Evolutionary conservation across 2,888 invertebrate genomes (phyloP), one percentile per base, ranked within the genome.

Genomic region (Rhagium mordax): DNA sequence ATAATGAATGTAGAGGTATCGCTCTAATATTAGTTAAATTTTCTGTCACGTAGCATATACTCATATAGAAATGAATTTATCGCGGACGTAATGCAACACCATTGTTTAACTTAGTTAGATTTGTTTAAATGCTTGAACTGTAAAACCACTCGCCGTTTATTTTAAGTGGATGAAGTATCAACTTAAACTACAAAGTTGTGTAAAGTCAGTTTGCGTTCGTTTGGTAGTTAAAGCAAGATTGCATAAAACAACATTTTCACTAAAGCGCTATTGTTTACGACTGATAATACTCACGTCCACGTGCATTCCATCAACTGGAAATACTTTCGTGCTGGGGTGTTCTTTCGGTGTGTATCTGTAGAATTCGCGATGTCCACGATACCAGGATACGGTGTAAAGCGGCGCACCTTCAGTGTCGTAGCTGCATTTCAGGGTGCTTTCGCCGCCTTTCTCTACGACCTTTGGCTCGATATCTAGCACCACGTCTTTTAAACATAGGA

Each of bases 331-430:
- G 66, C 91, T 90, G 4, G 94, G 94, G 24, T 88, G 89, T 82
- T 95, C 95, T 83, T 91, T 91, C 0, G 96, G 96, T 8, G 94
- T 93, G 85, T 91, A 95, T 81, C 96, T 71, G 88, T 95, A 96
- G 89, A 96, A 96, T 89, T 96, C 96, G 83, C 93, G 91, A 84
- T 90, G 92, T 10, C 96, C 96, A 66, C 95, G 90, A 88, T 95
- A 96, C 94, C 95, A 96, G 89, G 96, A 95, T 75, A 96, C 94
- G 6, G 95, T 92, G 88, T 96, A 96, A 24, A 96, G 89, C 0
- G 93, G 93, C 0, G 92, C 93, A 0, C 92, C 93, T 82, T 95
- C 93, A 87, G 95, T 90, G 85, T 95, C 93, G 83, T 95, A 93
- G 79, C 92, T 90, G 87, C 96, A 96, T 64, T 91, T 90, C 55